phyloP scores from a whole-genome alignment of 2,113 vertebrate species.

The Polypterus senegalus region DNA sequence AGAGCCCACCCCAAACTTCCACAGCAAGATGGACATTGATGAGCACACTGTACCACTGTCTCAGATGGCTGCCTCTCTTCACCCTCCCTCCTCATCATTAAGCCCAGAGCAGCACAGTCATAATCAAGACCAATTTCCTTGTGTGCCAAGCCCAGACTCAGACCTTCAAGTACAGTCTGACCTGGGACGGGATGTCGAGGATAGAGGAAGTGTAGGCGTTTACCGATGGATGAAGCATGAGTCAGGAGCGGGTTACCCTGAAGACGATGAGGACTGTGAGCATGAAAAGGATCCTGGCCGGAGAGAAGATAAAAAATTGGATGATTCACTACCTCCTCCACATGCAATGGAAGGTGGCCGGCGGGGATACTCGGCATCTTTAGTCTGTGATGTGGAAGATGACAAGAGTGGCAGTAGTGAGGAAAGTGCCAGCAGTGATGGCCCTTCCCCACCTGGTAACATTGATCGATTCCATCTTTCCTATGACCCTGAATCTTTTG shows the following conservation, averaged over 20 bases:
- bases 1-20: constrained; percentile 30
- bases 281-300: constrained; percentile 32
- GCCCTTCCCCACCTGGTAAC: constrained; percentile 65
- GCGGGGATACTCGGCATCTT: constrained; percentile 29
- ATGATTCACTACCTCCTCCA: constrained; percentile 23
- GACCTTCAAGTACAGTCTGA: constrained; percentile 64
- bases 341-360: constrained; percentile 35
- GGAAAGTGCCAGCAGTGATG: constrained; percentile 89
- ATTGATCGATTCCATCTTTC: constrained; percentile 83
- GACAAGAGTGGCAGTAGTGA: constrained; percentile 86
- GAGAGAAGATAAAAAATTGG: constrained; percentile 37
- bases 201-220: constrained; percentile 41
- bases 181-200: constrained; percentile 11
- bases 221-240: constrained; percentile 96
- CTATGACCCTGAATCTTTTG: constrained; percentile 88
- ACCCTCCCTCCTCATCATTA: constrained; percentile 44
- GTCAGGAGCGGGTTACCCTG: constrained; percentile 58
- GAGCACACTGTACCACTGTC: constrained; percentile 34
- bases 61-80: constrained; percentile 32
- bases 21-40: constrained; percentile 28
- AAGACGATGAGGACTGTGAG: constrained; percentile 70
- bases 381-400: constrained; percentile 59
- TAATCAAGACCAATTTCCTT: constrained; percentile 41
- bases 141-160: constrained; percentile 43
- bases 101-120: constrained; percentile 46